Percentiles rank a stretch among this genome's conserved stretches.
phyloP scores from a whole-genome alignment of 1,140 invertebrate species.

The Paracyclopina nana region DNA sequence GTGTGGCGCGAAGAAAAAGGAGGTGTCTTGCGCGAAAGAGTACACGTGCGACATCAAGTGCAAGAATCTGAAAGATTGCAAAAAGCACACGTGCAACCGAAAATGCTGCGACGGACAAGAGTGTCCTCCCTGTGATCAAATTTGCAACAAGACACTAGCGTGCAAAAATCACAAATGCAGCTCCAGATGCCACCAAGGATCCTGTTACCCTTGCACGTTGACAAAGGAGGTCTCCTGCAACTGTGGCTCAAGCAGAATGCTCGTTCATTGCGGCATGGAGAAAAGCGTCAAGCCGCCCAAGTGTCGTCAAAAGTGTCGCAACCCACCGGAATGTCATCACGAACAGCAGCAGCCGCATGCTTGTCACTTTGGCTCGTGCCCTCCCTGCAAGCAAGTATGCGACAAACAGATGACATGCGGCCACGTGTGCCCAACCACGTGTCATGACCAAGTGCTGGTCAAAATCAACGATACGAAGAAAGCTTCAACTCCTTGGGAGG shows the following conservation, averaged over 20 bases:
- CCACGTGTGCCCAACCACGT: slow-evolving; percentile 49
- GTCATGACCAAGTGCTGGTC: slow-evolving; percentile 56
- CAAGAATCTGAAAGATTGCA: slow-evolving; percentile 53
- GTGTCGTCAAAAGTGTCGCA: slow-evolving; percentile 28
- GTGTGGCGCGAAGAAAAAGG: slow-evolving; percentile 56
- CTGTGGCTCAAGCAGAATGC: slow-evolving; percentile 55
- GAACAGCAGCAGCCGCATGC: slow-evolving; percentile 43
- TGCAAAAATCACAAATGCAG: slow-evolving; percentile 77
- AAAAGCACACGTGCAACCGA: slow-evolving; percentile 63
- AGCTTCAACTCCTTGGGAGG: slow-evolving; percentile 53
- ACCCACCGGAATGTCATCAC: slow-evolving; percentile 55
- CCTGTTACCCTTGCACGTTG: slow-evolving; percentile 69
- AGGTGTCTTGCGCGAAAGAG: slow-evolving; percentile 65
- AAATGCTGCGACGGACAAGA: slow-evolving; percentile 67
- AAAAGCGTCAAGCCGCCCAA: slow-evolving; percentile 29
- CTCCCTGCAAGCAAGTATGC: slow-evolving; percentile 55
- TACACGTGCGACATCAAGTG: slow-evolving; percentile 77
- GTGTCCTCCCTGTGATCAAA: slow-evolving; percentile 67
- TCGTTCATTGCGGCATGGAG: slow-evolving; percentile 64
- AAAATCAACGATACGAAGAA: slow-evolving; percentile 32
- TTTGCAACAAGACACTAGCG: slow-evolving; percentile 53
- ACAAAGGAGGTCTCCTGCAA: slow-evolving; percentile 55
- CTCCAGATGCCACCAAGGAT: slow-evolving; percentile 61
- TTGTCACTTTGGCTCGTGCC: slow-evolving; percentile 72
- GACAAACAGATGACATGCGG: slow-evolving; percentile 40